Percentiles rank a stretch among this genome's conserved stretches.
Evolutionary conservation across 2,797 vertebrate species (phyloP).

Genomic region (Lindbergichthys nudifrons): DNA sequence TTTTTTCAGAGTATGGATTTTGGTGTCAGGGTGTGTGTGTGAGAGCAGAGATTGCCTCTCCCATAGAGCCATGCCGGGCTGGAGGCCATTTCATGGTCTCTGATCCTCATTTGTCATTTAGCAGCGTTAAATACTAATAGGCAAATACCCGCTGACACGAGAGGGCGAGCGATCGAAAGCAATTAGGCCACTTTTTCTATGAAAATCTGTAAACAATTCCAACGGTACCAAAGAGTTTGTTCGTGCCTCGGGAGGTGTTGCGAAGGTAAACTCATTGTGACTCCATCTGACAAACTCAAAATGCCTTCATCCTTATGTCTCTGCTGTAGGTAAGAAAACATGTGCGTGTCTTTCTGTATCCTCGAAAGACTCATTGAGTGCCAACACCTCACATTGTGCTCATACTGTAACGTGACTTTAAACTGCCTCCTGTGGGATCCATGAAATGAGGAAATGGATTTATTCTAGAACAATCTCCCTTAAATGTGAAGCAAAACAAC

Average conservation of each 20-base stretch:
- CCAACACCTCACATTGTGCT: background rate
- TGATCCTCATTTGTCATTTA: slow-evolving; percentile 85
- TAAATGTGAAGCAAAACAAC: background rate
- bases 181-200: slow-evolving; percentile 72
- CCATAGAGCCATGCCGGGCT: slow-evolving; percentile 34
- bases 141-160: slow-evolving; percentile 79
- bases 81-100: slow-evolving; percentile 81
- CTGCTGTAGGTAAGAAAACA: slow-evolving; percentile 10
- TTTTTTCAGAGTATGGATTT: slow-evolving; percentile 70
- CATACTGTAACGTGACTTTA: slow-evolving; percentile 11
- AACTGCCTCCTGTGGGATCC: background rate
- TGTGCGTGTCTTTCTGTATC: slow-evolving; percentile 26
- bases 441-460: slow-evolving; percentile 37
- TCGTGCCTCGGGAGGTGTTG: slow-evolving; percentile 24
- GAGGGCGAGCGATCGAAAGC: slow-evolving; percentile 80
- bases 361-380: slow-evolving; percentile 28
- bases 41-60: slow-evolving; percentile 28
- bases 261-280: slow-evolving; percentile 18
- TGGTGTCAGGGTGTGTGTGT: slow-evolving; percentile 52
- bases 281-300: background rate
- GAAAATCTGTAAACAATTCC: slow-evolving; percentile 59
- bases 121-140: slow-evolving; percentile 82
- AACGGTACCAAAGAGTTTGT: background rate
- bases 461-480: slow-evolving; percentile 30
- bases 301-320: slow-evolving; percentile 40